Evolutionary conservation across 2,888 invertebrate genomes (phyloP).

Genomic region (Stegophylla sp.): DNA sequence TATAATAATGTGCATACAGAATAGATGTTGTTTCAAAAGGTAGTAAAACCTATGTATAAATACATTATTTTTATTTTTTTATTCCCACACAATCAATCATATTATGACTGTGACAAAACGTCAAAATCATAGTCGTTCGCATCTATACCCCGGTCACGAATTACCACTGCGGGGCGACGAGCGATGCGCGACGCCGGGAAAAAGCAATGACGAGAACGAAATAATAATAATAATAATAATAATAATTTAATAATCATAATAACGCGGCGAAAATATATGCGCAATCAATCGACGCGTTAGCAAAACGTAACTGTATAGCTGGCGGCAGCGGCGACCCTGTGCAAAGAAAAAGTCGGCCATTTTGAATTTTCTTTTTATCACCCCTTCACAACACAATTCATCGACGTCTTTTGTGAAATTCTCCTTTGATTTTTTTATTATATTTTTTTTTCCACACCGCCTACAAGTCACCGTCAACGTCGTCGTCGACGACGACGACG

Average conservation of each 20-base stretch:
- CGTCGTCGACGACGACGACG: not conserved
- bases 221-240: slow-evolving; percentile 11
- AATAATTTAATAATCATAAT: slow-evolving; percentile 42
- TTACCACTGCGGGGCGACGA: too few relatives aligned
- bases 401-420: slow-evolving; percentile 56
- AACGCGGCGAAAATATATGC: slow-evolving; percentile 34
- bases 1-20: too few relatives aligned
- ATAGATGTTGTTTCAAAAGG: too few relatives aligned
- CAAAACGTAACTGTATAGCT: slow-evolving; percentile 34
- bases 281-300: slow-evolving; percentile 41
- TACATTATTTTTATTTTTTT: too few relatives aligned
- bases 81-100: too few relatives aligned
- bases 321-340: slow-evolving; percentile 19
- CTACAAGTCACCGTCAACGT: not conserved
- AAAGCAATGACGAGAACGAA: not conserved
- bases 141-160: too few relatives aligned
- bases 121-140: too few relatives aligned
- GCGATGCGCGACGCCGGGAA: not conserved
- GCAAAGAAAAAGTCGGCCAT: slow-evolving; percentile 49
- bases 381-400: slow-evolving; percentile 37
- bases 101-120: too few relatives aligned
- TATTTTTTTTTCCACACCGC: slow-evolving; percentile 9
- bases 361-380: slow-evolving; percentile 57
- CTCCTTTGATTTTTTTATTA: slow-evolving; percentile 43
- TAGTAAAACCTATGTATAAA: too few relatives aligned